Base-by-base conservation (phyloP, 37 sponge, comb jelly and placozoan species). In the Oopsacas minuta region DNA sequence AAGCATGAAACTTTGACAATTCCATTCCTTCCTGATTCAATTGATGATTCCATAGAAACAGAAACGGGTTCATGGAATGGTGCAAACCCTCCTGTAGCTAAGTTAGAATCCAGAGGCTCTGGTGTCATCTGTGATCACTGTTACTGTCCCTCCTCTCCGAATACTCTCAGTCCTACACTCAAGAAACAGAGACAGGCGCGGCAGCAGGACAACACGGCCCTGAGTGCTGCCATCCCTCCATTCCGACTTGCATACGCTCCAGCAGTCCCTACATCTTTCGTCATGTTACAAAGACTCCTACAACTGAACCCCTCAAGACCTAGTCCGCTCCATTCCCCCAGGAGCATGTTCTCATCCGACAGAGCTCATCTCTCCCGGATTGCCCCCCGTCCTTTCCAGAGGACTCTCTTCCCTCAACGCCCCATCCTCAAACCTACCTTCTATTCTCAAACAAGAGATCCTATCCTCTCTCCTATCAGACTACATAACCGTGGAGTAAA, bases 241-340 rank as follows among this genome's bases (percentile, higher is more conserved):
- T 61, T 61, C 75, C 75, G 75, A 7, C 75, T 61, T 25, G 75
- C 75, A 25, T 61, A 61, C 75, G 75, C 75, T 3, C 75, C 75
- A 7, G 75, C 75, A 5, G 75, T 61, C 75, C 75, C 75, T 34
- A 61, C 75, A 25, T 25, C 75, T 34, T 61, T 34, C 75, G 32
- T 61, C 75, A 61, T 61, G 75, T 34, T 61, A 34, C 75, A 61
- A n/a, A 25, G 75, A 5, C 75, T 61, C 17, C 30, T 61, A 3
- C 75, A 61, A 34, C 75, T 61, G 28, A 61, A 61, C 75, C 75
- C 75, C 32, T 5, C 75, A 5, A 25, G 75, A 10, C 20, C 75
- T 34, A 10, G 20, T 34, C 75, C 75, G 32, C 75, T n/a, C 17
- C 28, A 25, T 34, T 3, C 75, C 75, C 28, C 75, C 75, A 61